Base-by-base conservation (phyloP, 2,888 invertebrate genomes). In the Eumerus sabulonum region DNA sequence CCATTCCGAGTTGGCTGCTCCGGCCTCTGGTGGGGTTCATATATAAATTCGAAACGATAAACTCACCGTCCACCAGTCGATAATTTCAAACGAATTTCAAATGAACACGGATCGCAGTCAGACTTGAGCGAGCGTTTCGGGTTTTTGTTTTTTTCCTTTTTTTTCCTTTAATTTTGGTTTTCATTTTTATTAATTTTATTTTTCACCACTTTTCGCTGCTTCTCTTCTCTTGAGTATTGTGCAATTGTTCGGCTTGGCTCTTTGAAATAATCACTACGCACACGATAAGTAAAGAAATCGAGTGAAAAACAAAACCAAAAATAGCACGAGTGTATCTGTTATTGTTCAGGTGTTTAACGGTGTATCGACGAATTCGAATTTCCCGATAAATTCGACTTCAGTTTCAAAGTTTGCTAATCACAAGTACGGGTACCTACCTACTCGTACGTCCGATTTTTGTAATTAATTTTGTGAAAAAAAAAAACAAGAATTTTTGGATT, bases 41-140 rank as follows among this genome's bases (percentile, higher is more conserved):
- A 82, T 82, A 82, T 82, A 82, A 82, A 82, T 76, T 79, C 66
- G 66, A 82, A 77, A 82, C 76, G 72, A 76, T 72, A 77, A 72
- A 66, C 74, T 71, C 53, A 77, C 67, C 72, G 68, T 74, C 77
- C 62, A 82, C 79, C 82, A 82, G 82, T 82, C 82, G 82, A 79
- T 82, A 74, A 82, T 76, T 82, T 82, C 82, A 82, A 82, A 82
- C 66, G 82, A 72, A 82, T 82, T 82, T 82, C 82, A 82, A 82
- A 82, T 72, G 82, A 82, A 73, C 67, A 77, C 81, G 76, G 72
- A 73, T 81, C 74, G 82, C 62, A 73, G 73, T 59, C 60, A 57
- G 51, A 74, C 74, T 60, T 59, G 64, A 79, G 68, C 79, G 79
- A 68, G n/a, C n/a, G n/a, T 59, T 50, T 60, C 48, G 40, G 11